Conservation (phyloP, 1,140 invertebrate genomes). For the Drosophila malerkotliana region DNA sequence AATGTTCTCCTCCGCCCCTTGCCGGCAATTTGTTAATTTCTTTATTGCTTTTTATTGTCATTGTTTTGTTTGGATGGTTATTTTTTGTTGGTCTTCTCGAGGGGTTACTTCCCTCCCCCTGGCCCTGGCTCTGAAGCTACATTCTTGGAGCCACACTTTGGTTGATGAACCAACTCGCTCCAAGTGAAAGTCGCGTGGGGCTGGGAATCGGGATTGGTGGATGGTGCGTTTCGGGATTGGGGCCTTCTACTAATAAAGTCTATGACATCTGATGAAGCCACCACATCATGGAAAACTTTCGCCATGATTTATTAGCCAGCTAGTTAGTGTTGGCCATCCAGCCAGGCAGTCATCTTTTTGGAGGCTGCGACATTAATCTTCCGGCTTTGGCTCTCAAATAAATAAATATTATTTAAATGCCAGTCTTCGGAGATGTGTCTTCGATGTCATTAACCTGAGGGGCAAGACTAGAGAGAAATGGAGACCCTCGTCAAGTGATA, state of each 20-base stretch:
- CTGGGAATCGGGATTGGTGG: constrained; percentile 51
- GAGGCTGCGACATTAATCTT: constrained; percentile 66
- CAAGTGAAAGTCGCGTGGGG: constrained; percentile 24
- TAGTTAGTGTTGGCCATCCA: constrained; percentile 37
- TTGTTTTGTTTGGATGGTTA: constrained; percentile 35
- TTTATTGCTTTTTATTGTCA: constrained; percentile 80
- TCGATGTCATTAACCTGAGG: constrained; percentile 56
- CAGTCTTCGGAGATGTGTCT: constrained; percentile 15
- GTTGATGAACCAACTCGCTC: constrained; percentile 33
- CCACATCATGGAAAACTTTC: constrained; percentile 55
- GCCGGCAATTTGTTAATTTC: constrained; percentile 75
- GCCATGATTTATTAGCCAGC: constrained; percentile 77
- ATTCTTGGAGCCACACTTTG: constrained; percentile 67
- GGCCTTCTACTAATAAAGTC: constrained; percentile 43
- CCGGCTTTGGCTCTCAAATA: constrained; percentile 36
- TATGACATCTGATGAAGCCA: constrained; percentile 52
- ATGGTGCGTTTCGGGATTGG: constrained; percentile 48
- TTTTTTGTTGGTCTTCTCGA: neutral
- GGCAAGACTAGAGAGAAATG: neutral
- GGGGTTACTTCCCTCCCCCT: too few species aligned
- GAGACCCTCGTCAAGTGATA: constrained; percentile 1
- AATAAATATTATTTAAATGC: constrained; percentile 75
- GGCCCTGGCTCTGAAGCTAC: constrained; percentile 2
- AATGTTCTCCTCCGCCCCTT: constrained; percentile 31
- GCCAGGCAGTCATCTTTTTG: constrained; percentile 12